A percentile compares a stretch with the other conserved stretches of the same genome.
These are phyloP conservation scores for Cydia amplana DNA, from an alignment of 1,140 invertebrate species.

Conservation along the genomic window DNA sequence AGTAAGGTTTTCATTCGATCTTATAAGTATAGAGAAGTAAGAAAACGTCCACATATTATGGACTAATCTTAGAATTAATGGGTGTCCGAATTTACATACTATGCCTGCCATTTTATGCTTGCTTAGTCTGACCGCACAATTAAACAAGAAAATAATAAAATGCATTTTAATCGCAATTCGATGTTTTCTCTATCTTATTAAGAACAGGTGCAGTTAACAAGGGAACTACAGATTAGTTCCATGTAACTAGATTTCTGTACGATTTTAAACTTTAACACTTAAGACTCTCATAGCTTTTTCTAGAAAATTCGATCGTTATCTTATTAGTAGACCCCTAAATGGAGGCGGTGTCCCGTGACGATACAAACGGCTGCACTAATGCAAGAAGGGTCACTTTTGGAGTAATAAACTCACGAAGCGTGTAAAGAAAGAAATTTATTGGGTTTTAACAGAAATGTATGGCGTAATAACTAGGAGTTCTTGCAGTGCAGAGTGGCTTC, in stretches of 20 bases:
- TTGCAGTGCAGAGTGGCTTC: no score
- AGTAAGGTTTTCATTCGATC: no score
- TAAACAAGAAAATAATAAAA: no score
- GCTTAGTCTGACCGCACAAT: no score
- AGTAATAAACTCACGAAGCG: neutral
- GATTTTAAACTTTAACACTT: neutral
- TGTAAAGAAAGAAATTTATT: neutral
- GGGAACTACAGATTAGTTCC: neutral
- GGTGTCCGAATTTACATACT: no score
- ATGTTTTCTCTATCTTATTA: neutral
- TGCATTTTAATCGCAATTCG: no score
- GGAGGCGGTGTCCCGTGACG: conserved; percentile 1
- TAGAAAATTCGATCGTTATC: neutral
- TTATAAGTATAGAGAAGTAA: no score
- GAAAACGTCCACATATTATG: no score
- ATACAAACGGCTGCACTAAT: neutral
- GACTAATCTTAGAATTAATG: no score
- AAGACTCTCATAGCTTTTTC: neutral
- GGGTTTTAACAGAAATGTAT: neutral
- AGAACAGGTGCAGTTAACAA: neutral
- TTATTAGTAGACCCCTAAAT: neutral
- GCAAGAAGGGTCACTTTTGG: conserved; percentile 6
- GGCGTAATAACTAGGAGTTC: no score
- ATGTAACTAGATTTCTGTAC: neutral
- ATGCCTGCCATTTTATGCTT: no score